Evolutionary conservation across 2,888 invertebrate species (phyloP).

Genomic region (Suillia variegata): DNA sequence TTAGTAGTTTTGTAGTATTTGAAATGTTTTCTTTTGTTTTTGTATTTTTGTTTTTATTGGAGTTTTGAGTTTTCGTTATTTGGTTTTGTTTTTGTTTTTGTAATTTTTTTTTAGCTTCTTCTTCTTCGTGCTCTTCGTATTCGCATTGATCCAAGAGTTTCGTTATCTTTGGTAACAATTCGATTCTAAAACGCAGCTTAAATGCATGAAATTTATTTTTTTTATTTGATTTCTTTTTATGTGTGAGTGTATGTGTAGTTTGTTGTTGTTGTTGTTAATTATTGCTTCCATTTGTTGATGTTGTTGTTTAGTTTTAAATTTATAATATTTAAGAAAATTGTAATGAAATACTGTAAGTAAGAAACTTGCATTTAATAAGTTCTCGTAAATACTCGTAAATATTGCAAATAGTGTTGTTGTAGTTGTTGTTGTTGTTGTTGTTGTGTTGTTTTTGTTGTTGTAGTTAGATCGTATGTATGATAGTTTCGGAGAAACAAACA

Average conservation of each 20-base stretch:
- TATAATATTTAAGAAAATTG: constrained; percentile 10
- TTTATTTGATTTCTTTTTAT: no score
- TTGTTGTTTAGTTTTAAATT: constrained; percentile 7
- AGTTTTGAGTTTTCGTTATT: neutral
- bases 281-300: neutral
- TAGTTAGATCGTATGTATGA: constrained; percentile 18
- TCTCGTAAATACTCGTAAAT: no score
- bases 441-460: constrained; percentile 19
- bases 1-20: constrained; percentile 24
- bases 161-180: no score
- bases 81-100: neutral
- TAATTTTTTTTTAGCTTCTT: no score
- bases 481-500: constrained; percentile 35
- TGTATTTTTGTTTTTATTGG: constrained; percentile 14
- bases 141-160: no score
- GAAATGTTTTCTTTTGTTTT: no score
- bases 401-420: constrained; percentile 16
- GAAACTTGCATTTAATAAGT: neutral
- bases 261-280: constrained; percentile 19
- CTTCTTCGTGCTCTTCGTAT: no score
- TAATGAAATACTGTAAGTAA: neutral
- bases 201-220: constrained; percentile 15
- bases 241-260: no score
- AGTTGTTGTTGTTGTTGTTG: constrained; percentile 14
- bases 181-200: constrained; percentile 10